Base-by-base conservation (phyloP, 2,113 vertebrate genomes). In the Otocyon megalotis region DNA sequence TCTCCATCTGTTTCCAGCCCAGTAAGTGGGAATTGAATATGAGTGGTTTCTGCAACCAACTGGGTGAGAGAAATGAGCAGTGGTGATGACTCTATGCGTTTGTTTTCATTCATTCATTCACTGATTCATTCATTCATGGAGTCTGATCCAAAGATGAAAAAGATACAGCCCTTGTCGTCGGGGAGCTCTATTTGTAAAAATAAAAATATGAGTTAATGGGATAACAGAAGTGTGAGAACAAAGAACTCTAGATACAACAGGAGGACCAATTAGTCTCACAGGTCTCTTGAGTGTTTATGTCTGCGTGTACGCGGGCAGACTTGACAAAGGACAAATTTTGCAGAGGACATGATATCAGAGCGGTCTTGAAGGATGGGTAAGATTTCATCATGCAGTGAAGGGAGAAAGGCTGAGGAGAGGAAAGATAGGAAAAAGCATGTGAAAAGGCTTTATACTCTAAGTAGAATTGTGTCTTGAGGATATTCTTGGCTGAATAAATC, bases 401-500 rank as follows among this genome's bases (percentile, higher is more conserved):
- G 2, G 24, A 22, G 20, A 69, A 63, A 1, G 48, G 7, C 9
- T 43, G 30, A 84, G 54, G 24, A 28, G 12, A 87, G 22, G 8
- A 63, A 94, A 54, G 22, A 54, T 2, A 30, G 11, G 53, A 93
- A 62, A 72, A 2, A 8, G 15, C 32, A 14, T 4, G 3, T 67
- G 69, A 83, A 90, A 93, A 88, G 32, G 8, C 6, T 15, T 35
- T n/a, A 19, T 14, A 56, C 77, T 74, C 77, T 54, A 65, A 48
- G 91, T 96, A 90, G 13, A 60, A 84, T 77, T 74, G 53, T 95
- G 22, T 88, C 28, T 35, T 82, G 65, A 77, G 53, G 32, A 53
- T 43, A 62, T 63, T 92, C 83, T 94, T 93, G 62, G 50, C 77
- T 69, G 54, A 88, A 37, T 74, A 93, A 93, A 88, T 85, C 71